Conservation (phyloP, 2,113 vertebrate species). For the Istiophorus platypterus region DNA sequence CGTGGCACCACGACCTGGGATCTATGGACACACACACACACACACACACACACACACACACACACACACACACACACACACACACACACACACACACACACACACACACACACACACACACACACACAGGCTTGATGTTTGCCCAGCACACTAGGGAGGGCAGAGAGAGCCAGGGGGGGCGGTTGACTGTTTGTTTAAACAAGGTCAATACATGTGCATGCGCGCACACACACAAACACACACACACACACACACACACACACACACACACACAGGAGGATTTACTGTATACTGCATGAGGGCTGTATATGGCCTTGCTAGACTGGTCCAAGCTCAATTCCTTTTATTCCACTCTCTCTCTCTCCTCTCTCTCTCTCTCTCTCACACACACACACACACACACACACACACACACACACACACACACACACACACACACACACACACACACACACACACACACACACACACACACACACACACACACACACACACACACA, state of each 20-base stretch:
- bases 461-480: background rate
- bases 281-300: slow-evolving; percentile 77
- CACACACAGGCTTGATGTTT: slow-evolving; percentile 72
- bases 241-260: slow-evolving; percentile 48
- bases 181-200: slow-evolving; percentile 85
- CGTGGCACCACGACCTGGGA: slow-evolving; percentile 56
- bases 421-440: slow-evolving; percentile 21
- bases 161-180: slow-evolving; percentile 80
- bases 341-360: slow-evolving; percentile 58
- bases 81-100: slow-evolving; percentile 27
- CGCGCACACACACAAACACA: slow-evolving; percentile 35
- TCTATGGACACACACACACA: slow-evolving; percentile 48
- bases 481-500: slow-evolving; percentile 7
- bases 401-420: background rate
- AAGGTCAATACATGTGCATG: slow-evolving; percentile 78
- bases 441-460: slow-evolving; percentile 12
- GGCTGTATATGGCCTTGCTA: slow-evolving; percentile 80
- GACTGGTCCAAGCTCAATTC: slow-evolving; percentile 61
- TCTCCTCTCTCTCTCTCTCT: slow-evolving; percentile 39
- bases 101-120: slow-evolving; percentile 23
- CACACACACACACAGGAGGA: slow-evolving; percentile 46
- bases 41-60: slow-evolving; percentile 20
- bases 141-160: slow-evolving; percentile 77
- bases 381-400: background rate
- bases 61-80: slow-evolving; percentile 32